Evolutionary conservation across 1,140 invertebrate species (phyloP), one percentile per base, ranked within the genome.

Genomic region (Maniola jurtina): DNA sequence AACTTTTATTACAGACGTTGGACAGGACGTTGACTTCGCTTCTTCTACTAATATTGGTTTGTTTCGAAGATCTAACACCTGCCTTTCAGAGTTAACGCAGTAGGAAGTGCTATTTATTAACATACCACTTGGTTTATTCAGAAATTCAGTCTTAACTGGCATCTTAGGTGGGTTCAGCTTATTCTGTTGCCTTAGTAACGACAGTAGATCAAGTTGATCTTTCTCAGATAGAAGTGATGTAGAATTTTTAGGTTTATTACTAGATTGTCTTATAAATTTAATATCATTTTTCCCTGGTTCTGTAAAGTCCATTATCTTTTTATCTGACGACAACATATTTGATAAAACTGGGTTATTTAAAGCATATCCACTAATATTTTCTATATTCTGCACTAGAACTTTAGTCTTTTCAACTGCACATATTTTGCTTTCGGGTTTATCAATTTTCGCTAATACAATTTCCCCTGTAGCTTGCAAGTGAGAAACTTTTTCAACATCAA

Each of bases 181-280:
- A 58, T 64, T 84, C 60, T 86, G 73, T 50, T 86, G 83, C 52
- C 74, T 72, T 52, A 86, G 54, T 40, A 88, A 70, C 13, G 70
- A 60, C 33, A 83, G 16, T 33, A 88, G 57, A 61, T 88, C 83
- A 38, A 73, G 62, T 64, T 84, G 79, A 65, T 88, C 84, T 55
- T 74, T 78, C 52, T 83, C 79, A 15, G 74, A 72, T 61, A 82
- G 35, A 36, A 34, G 57, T 36, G 60, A 59, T 33, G 72, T 72
- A 13, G 61, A 8, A n/a, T 57, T 40, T 62, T 59, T 13, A 7
- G 70, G 54, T 40, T 33, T 58, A 55, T 6, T n/a, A 55, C 33
- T 66, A 14, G 52, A 55, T 42, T 59, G 57, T 36, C 11, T 11
- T 15, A 42, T 25, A 61, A 15, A 52, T 62, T 59, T 62, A 15